phyloP scores from a whole-genome alignment of 2,113 vertebrate genomes.

The Burhinus oedicnemus region DNA sequence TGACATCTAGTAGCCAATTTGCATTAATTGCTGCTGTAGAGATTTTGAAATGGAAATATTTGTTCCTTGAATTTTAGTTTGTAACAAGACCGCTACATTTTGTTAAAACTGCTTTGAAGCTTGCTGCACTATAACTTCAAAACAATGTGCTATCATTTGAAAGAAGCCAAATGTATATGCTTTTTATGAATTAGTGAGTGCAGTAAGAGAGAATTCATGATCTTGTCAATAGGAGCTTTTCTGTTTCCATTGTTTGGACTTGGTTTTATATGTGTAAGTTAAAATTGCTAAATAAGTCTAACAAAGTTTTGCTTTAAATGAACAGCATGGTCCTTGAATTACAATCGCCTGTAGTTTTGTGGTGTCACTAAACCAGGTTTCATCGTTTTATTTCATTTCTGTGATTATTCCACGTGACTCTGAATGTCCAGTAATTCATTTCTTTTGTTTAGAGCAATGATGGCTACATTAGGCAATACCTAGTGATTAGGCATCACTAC shows the following conservation, averaged over 20 bases:
- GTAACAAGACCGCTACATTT: neutral
- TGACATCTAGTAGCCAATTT: conserved; percentile 39
- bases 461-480: conserved; percentile 16
- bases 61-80: conserved; percentile 35
- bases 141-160: conserved; percentile 45
- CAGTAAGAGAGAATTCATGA: conserved; percentile 56
- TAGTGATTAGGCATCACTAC: neutral
- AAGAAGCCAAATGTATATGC: conserved; percentile 38
- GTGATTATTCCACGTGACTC: conserved; percentile 7
- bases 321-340: conserved; percentile 55
- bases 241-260: conserved; percentile 47
- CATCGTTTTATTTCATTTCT: conserved; percentile 25
- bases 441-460: conserved; percentile 32
- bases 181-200: conserved; percentile 59
- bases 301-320: conserved; percentile 51
- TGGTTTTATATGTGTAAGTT: conserved; percentile 42
- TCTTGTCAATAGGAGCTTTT: conserved; percentile 36
- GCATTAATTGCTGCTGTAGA: conserved; percentile 59
- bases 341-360: conserved; percentile 25
- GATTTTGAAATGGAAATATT: conserved; percentile 40
- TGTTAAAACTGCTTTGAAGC: conserved; percentile 13
- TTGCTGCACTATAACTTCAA: conserved; percentile 41
- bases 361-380: conserved; percentile 47
- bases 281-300: conserved; percentile 39
- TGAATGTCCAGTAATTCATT: conserved; percentile 9